Base-by-base conservation (phyloP, 2,888 invertebrate genomes). In the Microctonus brassicae region DNA sequence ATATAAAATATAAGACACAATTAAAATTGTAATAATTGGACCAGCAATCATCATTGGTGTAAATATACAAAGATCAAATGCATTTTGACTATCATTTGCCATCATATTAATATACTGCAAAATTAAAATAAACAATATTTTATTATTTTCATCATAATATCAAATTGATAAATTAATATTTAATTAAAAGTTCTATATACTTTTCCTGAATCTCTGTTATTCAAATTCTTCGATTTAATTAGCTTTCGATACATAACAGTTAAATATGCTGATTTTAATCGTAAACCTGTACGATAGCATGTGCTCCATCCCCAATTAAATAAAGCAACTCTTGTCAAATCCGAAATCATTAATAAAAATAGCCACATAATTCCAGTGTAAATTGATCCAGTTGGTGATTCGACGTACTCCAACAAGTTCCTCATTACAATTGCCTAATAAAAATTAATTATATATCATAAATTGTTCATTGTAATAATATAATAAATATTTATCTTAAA, bases 41-140 rank as follows among this genome's bases (percentile, higher is more conserved):
- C 90, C 90, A n/a, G 89, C 89, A 62, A 90, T 84, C 33, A 90
- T 85, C 76, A 90, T 84, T 24, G 90, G 90, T 1, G 89, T 89
- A 57, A 89, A 88, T 52, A 89, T 83, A 24, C 90, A 86, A 64
- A 90, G 88, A 72, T 91, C 90, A 78, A 89, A 90, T 52, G 91
- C 84, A 53, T 90, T 87, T 79, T 89, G 88, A 42, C 90, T 89
- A 77, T 91, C 91, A 77, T 89, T 90, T 42, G 90, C 88, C 78
- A 91, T 90, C 72, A 91, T 83, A 80, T 90, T 91, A 63, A 90
- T 88, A 29, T 91, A 77, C 91, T 91, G 81, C 61, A 87, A 87
- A 47, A 22, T 3, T 11, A 17, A 4, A 20, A 17, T 6, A 9
- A 47, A 17, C 4, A 17, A 4, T 17, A 47, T 6, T 47, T 33